A percentile compares a stretch with the other conserved stretches of the same genome.
Conservation (phyloP, 2,113 vertebrate genomes). For the Machaerirhynchus nigripectus region DNA sequence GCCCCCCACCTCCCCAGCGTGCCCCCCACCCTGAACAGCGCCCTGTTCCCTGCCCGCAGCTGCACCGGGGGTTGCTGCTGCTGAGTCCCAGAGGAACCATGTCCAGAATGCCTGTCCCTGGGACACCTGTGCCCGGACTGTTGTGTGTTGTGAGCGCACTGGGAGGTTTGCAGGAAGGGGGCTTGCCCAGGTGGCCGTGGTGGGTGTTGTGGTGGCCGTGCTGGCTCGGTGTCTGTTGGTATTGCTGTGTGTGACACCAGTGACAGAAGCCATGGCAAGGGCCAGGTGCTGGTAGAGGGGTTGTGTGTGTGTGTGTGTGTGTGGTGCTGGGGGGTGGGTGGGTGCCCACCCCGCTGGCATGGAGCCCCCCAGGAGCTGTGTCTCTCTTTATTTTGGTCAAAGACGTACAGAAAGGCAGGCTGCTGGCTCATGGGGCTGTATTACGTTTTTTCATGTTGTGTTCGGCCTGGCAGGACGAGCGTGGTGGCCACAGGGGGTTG, state of each 20-base stretch:
- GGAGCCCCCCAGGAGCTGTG: background rate
- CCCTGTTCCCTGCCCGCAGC: background rate
- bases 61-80: background rate
- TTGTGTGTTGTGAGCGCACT: background rate
- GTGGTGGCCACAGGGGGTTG: background rate
- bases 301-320: background rate
- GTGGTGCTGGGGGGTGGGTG: background rate
- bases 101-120: background rate
- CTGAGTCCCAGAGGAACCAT: background rate
- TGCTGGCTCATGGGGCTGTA: background rate
- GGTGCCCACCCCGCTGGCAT: accelerated
- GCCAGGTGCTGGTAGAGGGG: background rate
- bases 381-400: constrained; percentile 24
- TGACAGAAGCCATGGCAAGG: background rate
- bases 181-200: background rate
- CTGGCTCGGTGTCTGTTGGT: background rate
- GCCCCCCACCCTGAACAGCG: background rate
- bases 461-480: background rate
- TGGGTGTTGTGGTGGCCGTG: accelerated
- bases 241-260: background rate
- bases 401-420: background rate
- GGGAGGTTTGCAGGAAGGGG: background rate
- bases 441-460: background rate
- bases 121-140: background rate
- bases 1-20: background rate